Evolutionary conservation across 2,113 vertebrate species (phyloP).

Genomic region (Poeciliopsis occidentalis): DNA sequence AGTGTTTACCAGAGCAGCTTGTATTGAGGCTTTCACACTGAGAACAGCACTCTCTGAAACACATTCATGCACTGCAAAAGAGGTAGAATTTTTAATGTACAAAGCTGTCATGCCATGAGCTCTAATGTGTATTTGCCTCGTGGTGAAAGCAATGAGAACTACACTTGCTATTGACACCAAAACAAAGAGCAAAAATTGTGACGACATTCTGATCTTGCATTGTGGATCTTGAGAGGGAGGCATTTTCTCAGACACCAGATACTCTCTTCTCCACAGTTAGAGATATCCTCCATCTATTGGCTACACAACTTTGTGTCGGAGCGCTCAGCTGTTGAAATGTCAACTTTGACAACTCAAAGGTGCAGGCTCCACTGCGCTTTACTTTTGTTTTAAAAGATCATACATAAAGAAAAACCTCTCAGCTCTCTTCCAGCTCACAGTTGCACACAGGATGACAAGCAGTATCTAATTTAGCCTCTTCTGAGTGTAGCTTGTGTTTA

Average conservation of each 20-base stretch:
- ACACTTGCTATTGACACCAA: background rate
- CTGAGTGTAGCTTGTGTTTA: background rate
- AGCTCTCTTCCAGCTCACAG: too few species aligned
- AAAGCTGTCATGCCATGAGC: background rate
- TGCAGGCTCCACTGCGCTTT: background rate
- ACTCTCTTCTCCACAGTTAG: background rate
- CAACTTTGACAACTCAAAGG: background rate
- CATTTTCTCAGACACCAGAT: background rate
- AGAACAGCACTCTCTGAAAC: background rate
- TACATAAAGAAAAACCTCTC: background rate
- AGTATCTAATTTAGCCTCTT: too few species aligned
- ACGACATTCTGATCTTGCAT: background rate
- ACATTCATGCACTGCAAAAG: background rate
- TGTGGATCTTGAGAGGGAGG: background rate
- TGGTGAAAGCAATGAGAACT: background rate
- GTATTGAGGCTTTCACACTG: background rate
- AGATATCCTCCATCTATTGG: background rate
- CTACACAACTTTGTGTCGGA: background rate
- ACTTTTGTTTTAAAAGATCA: background rate
- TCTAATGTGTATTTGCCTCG: background rate
- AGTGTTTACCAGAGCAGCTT: background rate
- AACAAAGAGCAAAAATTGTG: background rate
- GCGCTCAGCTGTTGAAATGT: background rate
- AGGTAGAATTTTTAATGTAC: background rate
- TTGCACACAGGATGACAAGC: too few species aligned